phyloP scores from a whole-genome alignment of 2,888 invertebrate species.

The Rhagium mordax region DNA sequence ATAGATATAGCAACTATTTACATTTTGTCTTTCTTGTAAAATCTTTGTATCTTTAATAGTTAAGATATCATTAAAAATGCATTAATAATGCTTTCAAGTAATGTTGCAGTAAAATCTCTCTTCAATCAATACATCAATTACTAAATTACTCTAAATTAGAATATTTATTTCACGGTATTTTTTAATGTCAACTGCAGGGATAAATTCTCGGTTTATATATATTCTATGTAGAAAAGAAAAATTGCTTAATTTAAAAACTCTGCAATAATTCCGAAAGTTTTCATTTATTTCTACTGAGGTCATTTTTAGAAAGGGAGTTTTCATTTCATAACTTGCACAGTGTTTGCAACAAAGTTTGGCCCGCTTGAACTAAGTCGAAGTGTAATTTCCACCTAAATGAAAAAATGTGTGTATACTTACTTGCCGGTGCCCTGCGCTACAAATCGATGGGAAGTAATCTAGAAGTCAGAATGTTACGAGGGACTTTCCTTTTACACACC shows the following conservation, averaged over 20 bases:
- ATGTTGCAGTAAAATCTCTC: neutral
- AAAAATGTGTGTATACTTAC: slow-evolving; percentile 48
- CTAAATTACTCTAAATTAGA: neutral
- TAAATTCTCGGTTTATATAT: neutral
- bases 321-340: slow-evolving; percentile 35
- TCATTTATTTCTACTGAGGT: slow-evolving; percentile 41
- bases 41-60: too few relatives aligned
- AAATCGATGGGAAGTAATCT: slow-evolving; percentile 58
- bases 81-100: too few relatives aligned
- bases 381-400: slow-evolving; percentile 42
- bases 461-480: slow-evolving; percentile 50
- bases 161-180: neutral
- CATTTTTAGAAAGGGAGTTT: slow-evolving; percentile 17
- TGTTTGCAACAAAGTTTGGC: slow-evolving; percentile 36
- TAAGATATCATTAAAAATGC: too few relatives aligned
- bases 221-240: slow-evolving; percentile 24
- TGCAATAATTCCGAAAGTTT: slow-evolving; percentile 44
- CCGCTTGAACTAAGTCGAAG: slow-evolving; percentile 34
- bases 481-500: slow-evolving; percentile 52
- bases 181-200: neutral
- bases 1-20: too few relatives aligned
- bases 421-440: slow-evolving; percentile 38
- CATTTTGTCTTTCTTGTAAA: too few relatives aligned
- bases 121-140: neutral
- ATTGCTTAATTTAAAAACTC: slow-evolving; percentile 47